A percentile compares a stretch with the other conserved stretches of the same genome.
Evolutionary conservation across 2,113 vertebrate species (phyloP).

Genomic region (Heptranchias perlo): DNA sequence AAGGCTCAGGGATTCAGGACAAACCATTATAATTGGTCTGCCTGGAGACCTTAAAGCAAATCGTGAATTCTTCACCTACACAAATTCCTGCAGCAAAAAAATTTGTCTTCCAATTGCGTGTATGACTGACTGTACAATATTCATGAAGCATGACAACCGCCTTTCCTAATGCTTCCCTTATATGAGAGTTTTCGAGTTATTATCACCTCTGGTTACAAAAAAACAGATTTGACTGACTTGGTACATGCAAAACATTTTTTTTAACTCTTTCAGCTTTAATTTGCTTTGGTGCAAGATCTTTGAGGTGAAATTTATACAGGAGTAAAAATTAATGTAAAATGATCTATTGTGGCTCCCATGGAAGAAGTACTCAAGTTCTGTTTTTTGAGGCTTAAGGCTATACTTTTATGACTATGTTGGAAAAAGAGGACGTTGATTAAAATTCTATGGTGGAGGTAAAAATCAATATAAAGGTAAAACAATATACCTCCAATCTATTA

Average conservation of each 20-base stretch:
- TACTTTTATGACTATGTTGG: neutral
- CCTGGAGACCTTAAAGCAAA: neutral
- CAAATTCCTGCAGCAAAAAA: neutral
- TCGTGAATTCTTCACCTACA: neutral
- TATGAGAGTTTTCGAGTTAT: neutral
- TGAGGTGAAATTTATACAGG: neutral
- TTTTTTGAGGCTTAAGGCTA: neutral
- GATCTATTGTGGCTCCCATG: neutral
- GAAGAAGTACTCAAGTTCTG: neutral
- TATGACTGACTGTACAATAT: neutral
- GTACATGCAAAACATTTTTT: neutral
- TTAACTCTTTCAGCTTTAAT: neutral
- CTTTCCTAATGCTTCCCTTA: neutral
- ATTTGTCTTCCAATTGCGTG: neutral
- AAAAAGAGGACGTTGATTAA: neutral
- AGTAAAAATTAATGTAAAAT: conserved; percentile 5
- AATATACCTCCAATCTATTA: conserved; percentile 23
- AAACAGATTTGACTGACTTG: neutral
- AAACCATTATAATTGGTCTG: neutral
- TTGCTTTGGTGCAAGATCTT: neutral
- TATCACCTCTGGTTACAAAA: neutral
- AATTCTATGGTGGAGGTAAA: neutral
- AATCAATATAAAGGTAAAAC: conserved; percentile 9
- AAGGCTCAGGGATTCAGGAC: neutral
- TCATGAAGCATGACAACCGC: neutral